phyloP scores from a whole-genome alignment of 2,888 invertebrate genomes.

The Zele albiditarsus region DNA sequence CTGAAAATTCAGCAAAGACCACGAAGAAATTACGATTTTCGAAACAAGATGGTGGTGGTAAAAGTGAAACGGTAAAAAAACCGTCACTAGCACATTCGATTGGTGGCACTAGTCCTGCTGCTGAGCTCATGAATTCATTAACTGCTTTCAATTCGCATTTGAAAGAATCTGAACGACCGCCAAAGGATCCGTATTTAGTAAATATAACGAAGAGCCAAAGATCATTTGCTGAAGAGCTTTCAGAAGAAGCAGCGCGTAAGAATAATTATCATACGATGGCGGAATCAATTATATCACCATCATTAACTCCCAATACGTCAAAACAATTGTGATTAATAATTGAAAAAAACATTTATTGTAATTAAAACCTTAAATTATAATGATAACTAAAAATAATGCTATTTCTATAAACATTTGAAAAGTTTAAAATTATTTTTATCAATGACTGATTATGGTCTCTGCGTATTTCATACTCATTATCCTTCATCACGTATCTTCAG shows the following conservation, averaged over 20 bases:
- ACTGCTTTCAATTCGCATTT: conserved; percentile 51
- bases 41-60: too few relatives aligned
- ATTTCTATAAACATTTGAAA: background rate
- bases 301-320: conserved; percentile 4
- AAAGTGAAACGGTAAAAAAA: background rate
- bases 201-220: background rate
- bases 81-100: background rate
- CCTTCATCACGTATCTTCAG: background rate
- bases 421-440: background rate
- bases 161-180: conserved; percentile 51
- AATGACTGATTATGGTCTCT: background rate
- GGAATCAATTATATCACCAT: background rate
- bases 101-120: background rate
- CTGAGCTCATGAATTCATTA: conserved; percentile 26
- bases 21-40: too few relatives aligned
- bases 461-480: too few relatives aligned
- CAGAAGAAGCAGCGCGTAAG: background rate
- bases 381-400: background rate
- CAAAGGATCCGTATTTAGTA: conserved; percentile 48
- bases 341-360: background rate
- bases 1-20: background rate
- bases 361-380: background rate
- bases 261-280: background rate
- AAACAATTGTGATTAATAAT: background rate
- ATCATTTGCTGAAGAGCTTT: too few relatives aligned